A percentile compares a stretch with the other conserved stretches of the same genome.
phyloP scores from a whole-genome alignment of 2,113 vertebrate species.

The Procavia capensis region DNA sequence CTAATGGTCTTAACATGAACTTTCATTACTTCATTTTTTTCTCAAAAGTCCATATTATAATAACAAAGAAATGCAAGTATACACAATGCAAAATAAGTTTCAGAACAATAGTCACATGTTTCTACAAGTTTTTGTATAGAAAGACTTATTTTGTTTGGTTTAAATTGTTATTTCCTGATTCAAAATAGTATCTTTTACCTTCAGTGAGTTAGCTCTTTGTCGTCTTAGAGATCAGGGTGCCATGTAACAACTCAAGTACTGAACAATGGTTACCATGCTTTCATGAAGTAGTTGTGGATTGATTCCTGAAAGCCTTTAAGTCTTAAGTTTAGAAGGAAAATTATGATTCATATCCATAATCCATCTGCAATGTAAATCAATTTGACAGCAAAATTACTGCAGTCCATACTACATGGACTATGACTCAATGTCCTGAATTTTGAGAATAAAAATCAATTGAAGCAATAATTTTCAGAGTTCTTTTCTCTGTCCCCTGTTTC shows the following conservation, averaged over 20 bases:
- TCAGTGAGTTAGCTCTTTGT: background rate
- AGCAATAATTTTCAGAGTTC: background rate
- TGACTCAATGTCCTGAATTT: background rate
- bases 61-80: background rate
- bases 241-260: background rate
- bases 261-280: background rate
- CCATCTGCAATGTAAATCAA: background rate
- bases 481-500: background rate
- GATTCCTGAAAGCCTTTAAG: background rate
- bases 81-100: background rate
- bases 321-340: background rate
- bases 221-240: rapidly evolving
- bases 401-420: background rate
- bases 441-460: background rate
- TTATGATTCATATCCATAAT: background rate
- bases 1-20: background rate
- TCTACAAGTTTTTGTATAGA: background rate
- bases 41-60: background rate
- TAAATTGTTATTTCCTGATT: background rate
- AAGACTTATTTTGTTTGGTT: background rate
- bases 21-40: background rate
- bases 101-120: background rate
- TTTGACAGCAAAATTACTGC: background rate
- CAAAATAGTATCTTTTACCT: background rate
- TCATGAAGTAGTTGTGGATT: background rate